These are phyloP conservation scores for Pterocles orientalis DNA, from an alignment of 2,113 vertebrate genomes.

Conservation along the genomic window DNA sequence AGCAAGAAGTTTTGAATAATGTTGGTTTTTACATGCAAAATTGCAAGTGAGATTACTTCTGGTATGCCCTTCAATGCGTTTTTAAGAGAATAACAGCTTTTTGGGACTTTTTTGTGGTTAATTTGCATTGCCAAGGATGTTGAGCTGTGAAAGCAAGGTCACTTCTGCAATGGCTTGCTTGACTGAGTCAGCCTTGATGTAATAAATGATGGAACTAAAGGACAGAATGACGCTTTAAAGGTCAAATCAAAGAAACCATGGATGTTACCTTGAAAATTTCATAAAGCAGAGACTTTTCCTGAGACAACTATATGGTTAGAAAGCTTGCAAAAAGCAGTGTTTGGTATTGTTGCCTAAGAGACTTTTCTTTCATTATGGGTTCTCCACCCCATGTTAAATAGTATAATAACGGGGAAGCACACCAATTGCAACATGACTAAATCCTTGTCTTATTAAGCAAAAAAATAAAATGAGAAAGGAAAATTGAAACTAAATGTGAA, in stretches of 20 bases:
- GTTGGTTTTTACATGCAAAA: not conserved
- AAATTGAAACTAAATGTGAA: not conserved
- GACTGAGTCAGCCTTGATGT: not conserved
- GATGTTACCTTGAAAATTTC: not conserved
- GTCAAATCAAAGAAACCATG: not conserved
- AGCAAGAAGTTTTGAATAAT: not conserved
- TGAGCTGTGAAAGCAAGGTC: not conserved
- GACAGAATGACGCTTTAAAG: not conserved
- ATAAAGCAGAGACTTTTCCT: not conserved
- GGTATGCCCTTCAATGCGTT: not conserved
- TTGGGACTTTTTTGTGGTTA: not conserved
- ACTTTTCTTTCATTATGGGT: not conserved
- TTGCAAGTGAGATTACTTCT: not conserved
- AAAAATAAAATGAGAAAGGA: not conserved
- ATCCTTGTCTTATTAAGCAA: not conserved
- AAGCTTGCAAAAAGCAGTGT: not conserved
- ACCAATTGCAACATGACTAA: not conserved
- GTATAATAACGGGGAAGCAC: not conserved
- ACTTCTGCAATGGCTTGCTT: not conserved
- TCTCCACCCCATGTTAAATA: not conserved
- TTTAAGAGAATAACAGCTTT: not conserved
- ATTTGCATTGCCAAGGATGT: not conserved
- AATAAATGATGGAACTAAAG: not conserved
- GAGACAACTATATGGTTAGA: not conserved
- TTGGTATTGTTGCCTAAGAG: not conserved